Evolutionary conservation across 2,113 vertebrate genomes (phyloP), one percentile per base, ranked within the genome.

Genomic region (Rhombomys opimus): DNA sequence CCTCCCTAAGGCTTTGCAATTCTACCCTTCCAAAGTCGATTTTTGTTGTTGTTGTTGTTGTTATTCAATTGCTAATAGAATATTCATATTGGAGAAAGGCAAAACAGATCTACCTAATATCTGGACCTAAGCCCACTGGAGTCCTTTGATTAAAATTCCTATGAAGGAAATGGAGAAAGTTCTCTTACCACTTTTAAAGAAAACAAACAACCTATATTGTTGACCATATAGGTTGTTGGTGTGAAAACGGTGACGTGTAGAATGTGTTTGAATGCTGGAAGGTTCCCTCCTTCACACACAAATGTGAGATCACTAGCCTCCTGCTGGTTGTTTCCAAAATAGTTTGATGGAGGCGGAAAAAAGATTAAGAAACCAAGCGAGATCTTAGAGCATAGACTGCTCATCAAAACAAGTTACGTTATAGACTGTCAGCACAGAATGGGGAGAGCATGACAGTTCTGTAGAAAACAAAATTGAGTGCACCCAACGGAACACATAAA

Each of bases 41-140:
- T 95, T 93, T 96, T 46, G 2, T 46, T 46, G 46, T 46, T 46
- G 46, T 46, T 46, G 46, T 46, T 46, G 46, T 46, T 95, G 38
- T 90, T 93, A 94, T 94, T 96, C 95, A 73, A 57, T 90, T 96
- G 90, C 38, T 57, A 95, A 92, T 95, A 90, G 54, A 90, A 67
- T 91, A 93, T 84, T 57, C 63, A 97, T 94, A 89, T 67, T 54
- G 22, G 72, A 86, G 22, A 90, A 95, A 87, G 32, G 61, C 81
- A 91, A 90, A 93, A 73, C 35, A 76, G 63, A 84, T 46, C 88
- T n/a, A 63, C 73, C 20, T 91, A 75, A 93, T 70, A 91, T 54
- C 87, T 89, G 86, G 41, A 75, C 67, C 5, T 65, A 65, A n/a
- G 93, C 72, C 94, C 88, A 52, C 1, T 15, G 30, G 68, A 91